Percentiles rank a stretch among this genome's conserved stretches.
These are phyloP conservation scores for Boloria selene DNA, from an alignment of 2,888 invertebrate genomes.

Conservation along the genomic window DNA sequence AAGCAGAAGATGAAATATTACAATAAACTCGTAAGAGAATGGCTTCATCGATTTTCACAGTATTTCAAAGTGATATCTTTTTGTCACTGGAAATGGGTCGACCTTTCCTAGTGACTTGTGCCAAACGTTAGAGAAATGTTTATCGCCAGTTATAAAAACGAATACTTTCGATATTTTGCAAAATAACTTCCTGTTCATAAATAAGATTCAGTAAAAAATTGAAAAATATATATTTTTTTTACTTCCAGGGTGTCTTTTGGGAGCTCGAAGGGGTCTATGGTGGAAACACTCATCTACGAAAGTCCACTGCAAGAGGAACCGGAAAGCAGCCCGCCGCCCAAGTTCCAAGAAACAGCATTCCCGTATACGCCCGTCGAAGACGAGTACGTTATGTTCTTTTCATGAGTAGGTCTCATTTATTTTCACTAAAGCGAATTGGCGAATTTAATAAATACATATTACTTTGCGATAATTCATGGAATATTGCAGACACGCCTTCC, in stretches of 20 bases:
- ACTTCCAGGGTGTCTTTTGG: constrained; percentile 93
- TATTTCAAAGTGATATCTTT: no score
- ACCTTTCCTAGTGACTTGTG: no score
- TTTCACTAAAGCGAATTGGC: constrained; percentile 42
- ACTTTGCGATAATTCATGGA: constrained; percentile 1
- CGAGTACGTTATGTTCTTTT: constrained; percentile 78
- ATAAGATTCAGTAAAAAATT: no score
- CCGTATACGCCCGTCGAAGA: constrained; percentile 80
- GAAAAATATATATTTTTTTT: not conserved
- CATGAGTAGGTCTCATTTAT: constrained; percentile 69
- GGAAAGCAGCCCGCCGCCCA: constrained; percentile 85
- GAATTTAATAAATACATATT: constrained; percentile 31
- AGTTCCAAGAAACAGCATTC: constrained; percentile 70
- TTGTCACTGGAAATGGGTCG: no score
- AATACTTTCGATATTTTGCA: no score
- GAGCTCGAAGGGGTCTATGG: constrained; percentile 97
- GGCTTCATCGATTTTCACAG: no score
- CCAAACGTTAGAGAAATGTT: no score
- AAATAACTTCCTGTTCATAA: no score
- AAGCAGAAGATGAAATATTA: no score
- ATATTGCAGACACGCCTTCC: not conserved
- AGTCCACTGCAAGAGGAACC: constrained; percentile 91
- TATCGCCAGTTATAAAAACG: no score
- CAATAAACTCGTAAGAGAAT: no score
- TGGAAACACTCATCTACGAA: constrained; percentile 95